Conservation (phyloP, 2,797 vertebrate genomes). For the Cyprinodon diabolis region DNA sequence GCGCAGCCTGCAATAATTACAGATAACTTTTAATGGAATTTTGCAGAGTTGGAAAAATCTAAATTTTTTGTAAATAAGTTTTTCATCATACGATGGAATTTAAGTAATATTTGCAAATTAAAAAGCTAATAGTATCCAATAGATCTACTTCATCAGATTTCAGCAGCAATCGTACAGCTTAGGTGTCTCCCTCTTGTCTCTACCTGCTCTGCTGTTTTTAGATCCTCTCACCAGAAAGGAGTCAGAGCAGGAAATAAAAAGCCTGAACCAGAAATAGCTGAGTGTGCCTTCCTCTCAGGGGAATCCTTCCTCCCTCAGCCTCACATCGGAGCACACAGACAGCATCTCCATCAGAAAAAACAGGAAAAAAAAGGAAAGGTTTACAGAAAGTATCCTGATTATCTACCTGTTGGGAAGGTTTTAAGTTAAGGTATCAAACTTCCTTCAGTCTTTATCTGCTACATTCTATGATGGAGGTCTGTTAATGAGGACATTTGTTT, state of each 20-base stretch:
- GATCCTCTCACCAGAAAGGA: no score
- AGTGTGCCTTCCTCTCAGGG: background rate
- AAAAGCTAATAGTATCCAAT: background rate
- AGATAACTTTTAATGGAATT: background rate
- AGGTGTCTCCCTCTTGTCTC: background rate
- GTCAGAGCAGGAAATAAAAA: background rate
- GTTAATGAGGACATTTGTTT: background rate
- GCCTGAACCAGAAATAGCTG: background rate
- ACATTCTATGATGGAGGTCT: background rate
- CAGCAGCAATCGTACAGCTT: no score
- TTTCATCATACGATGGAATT: no score
- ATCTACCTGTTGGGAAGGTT: background rate
- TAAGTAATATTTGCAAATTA: background rate
- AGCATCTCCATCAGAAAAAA: background rate
- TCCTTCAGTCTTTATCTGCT: background rate
- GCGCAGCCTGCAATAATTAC: no score
- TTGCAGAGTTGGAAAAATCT: background rate
- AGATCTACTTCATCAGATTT: background rate
- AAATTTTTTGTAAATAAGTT: background rate
- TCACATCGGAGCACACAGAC: no score
- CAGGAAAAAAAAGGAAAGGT: no score
- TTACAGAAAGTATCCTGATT: no score
- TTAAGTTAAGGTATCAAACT: background rate
- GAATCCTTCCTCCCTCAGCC: background rate
- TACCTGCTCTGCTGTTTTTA: background rate